phyloP scores from a whole-genome alignment of 2,113 vertebrate species.

The Camelus dromedarius region DNA sequence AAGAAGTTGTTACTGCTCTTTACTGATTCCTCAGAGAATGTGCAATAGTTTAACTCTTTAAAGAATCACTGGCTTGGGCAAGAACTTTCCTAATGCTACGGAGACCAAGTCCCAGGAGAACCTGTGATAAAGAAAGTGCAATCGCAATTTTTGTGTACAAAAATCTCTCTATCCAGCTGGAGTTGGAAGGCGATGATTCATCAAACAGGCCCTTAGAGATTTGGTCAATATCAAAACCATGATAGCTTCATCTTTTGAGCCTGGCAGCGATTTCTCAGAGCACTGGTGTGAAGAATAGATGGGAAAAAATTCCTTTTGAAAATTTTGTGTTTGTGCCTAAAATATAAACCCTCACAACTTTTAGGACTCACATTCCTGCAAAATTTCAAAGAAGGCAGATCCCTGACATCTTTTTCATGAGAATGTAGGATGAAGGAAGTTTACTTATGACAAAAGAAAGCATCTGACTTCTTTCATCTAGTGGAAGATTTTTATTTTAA shows the following conservation, averaged over 20 bases:
- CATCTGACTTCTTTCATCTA: background rate
- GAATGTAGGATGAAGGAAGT: background rate
- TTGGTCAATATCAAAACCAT: background rate
- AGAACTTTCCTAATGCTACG: background rate
- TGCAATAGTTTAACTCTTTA: conserved; percentile 16
- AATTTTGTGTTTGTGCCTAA: background rate
- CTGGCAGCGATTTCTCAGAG: background rate
- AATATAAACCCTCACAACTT: background rate
- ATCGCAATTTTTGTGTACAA: background rate
- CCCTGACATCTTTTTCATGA: background rate
- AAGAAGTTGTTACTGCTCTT: background rate
- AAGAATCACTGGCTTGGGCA: background rate
- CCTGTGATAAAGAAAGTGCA: background rate
- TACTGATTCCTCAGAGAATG: conserved; percentile 8
- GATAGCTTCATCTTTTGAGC: background rate
- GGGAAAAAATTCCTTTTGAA: background rate
- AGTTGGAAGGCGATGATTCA: background rate
- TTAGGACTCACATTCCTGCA: background rate
- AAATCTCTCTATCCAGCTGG: background rate
- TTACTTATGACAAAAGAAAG: background rate
- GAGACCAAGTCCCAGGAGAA: conserved; percentile 48
- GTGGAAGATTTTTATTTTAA: background rate
- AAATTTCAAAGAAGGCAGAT: background rate
- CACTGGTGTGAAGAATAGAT: background rate
- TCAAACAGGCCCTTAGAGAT: background rate